Evolutionary conservation across 2,113 vertebrate genomes (phyloP).

Genomic region (Urocitellus parryii): DNA sequence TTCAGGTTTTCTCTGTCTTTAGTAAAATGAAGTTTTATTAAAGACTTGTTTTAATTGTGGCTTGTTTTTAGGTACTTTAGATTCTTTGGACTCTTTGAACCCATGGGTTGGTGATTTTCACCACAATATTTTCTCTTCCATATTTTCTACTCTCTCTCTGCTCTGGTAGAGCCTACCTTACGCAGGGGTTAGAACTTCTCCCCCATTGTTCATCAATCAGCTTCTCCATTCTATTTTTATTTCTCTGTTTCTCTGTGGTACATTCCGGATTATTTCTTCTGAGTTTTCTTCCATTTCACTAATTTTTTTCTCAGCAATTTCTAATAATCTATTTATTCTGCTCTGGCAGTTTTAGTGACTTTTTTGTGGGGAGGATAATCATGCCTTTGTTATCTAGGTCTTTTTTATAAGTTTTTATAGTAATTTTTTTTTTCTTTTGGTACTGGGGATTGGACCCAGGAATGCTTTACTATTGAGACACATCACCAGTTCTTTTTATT

Average conservation of each 20-base stretch:
- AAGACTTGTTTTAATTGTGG: background rate
- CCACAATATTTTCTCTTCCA: too few relatives aligned
- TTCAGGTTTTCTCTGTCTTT: background rate
- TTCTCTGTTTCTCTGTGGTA: background rate
- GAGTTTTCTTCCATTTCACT: background rate
- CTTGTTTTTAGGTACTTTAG: background rate
- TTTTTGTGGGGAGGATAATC: background rate
- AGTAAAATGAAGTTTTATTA: background rate
- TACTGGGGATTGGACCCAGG: too few relatives aligned
- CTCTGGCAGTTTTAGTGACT: background rate
- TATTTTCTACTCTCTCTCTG: background rate
- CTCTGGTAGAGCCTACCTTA: background rate
- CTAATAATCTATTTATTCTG: background rate
- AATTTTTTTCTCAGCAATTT: background rate
- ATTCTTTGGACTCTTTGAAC: background rate
- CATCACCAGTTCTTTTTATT: too few relatives aligned
- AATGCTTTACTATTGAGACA: too few relatives aligned
- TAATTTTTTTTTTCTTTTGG: background rate
- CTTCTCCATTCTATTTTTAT: background rate
- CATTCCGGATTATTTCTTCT: background rate
- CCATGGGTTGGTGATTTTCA: background rate
- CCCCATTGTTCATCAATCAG: background rate
- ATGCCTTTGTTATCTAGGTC: background rate
- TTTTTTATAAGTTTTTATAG: background rate
- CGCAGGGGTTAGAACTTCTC: background rate